Evolutionary conservation across 2,113 vertebrate species (phyloP).

Genomic region (Callopanchax toddi): DNA sequence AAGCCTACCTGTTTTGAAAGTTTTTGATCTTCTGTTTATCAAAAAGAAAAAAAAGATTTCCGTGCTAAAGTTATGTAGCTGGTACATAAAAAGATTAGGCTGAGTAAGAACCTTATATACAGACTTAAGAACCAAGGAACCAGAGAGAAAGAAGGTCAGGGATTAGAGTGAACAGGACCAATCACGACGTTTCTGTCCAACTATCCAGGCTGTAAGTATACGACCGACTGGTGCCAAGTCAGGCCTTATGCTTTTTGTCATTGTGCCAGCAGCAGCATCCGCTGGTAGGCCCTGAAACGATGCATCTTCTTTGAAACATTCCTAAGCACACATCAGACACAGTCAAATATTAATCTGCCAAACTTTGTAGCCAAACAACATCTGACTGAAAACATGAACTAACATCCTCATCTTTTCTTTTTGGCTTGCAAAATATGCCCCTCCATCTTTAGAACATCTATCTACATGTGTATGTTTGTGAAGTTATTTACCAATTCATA

Average conservation of each 20-base stretch:
- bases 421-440: slow-evolving; percentile 46
- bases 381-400: slow-evolving; percentile 69
- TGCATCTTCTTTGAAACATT: slow-evolving; percentile 75
- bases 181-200: slow-evolving; percentile 47
- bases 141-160: slow-evolving; percentile 59
- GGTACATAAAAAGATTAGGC: slow-evolving; percentile 10
- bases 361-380: slow-evolving; percentile 70
- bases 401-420: slow-evolving; percentile 59
- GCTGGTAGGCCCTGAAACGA: slow-evolving; percentile 56
- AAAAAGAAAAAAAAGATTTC: neutral
- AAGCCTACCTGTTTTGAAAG: too few relatives aligned
- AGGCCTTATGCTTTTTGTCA: slow-evolving; percentile 63
- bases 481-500: slow-evolving; percentile 81
- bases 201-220: slow-evolving; percentile 47
- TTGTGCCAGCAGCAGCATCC: slow-evolving; percentile 58
- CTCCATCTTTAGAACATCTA: slow-evolving; percentile 60
- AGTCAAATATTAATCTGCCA: slow-evolving; percentile 74
- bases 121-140: slow-evolving; percentile 35
- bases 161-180: slow-evolving; percentile 67
- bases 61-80: neutral
- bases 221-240: slow-evolving; percentile 60
- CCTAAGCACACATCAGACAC: slow-evolving; percentile 77
- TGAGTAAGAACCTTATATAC: slow-evolving; percentile 9
- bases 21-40: too few relatives aligned
- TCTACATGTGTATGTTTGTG: slow-evolving; percentile 57